Base-by-base conservation (phyloP, 2,888 invertebrate genomes). In the Strigamia transsilvanica region DNA sequence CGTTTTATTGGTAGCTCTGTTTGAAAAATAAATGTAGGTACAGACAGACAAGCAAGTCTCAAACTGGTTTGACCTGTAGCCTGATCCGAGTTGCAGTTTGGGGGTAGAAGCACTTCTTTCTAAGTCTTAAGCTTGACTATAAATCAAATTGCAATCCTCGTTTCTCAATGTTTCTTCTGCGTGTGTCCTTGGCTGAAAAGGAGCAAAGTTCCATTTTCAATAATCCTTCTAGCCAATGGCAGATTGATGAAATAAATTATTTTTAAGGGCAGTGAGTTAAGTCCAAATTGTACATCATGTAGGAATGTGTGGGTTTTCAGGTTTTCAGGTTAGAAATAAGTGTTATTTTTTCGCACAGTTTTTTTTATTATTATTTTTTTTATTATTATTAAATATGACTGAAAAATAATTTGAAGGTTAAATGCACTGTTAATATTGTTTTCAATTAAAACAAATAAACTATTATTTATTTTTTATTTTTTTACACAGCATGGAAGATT, bases 121-220 rank as follows among this genome's bases (percentile, higher is more conserved):
- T 73, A 73, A 73, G 73, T 73, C 73, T 73, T 73, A 73, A 73
- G 73, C 73, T 73, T 73, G 73, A 73, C 73, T 73, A 73, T 73
- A 73, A 73, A 73, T 73, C 73, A 73, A 73, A 27, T 73, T 73
- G 73, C 73, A 73, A 73, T 73, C 73, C 73, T 56, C 56, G 56
- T 56, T 56, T 56, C 56, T 73, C 73, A 73, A 27, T 73, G 73
- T 73, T 73, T 73, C 73, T 73, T 73, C 66, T 66, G 21, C 32
- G 27, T 13, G 73, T 73, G 73, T 73, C 73, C 73, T 73, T 73
- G 73, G 73, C 27, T 73, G 27, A 73, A 27, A 23, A 32, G 73
- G 15, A 73, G 73, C 73, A 73, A 73, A 73, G 73, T 27, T 73
- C 73, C 73, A n/a, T 73, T 73, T 73, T 73, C 73, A 73, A 73